These are phyloP conservation scores for Sorex maritimensis DNA, from an alignment of 2,797 vertebrate species.

Conservation along the genomic window DNA sequence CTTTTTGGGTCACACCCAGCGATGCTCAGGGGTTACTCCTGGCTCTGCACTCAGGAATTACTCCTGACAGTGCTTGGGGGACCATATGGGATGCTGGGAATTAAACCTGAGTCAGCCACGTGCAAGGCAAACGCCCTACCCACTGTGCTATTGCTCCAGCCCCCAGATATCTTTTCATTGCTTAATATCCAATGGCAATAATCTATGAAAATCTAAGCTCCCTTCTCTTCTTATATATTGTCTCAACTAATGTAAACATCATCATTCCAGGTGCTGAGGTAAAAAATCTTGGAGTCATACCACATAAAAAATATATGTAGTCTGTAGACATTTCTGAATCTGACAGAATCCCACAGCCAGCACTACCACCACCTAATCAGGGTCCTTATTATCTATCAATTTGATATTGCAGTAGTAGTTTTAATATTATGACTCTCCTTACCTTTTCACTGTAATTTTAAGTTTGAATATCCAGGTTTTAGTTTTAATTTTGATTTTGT, in stretches of 20 bases:
- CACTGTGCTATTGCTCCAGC: too few relatives aligned
- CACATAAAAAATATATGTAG: not conserved
- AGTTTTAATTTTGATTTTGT: too few relatives aligned
- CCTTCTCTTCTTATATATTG: not conserved
- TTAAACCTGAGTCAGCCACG: too few relatives aligned
- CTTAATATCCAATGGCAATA: not conserved
- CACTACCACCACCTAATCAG: not conserved
- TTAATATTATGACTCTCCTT: not conserved
- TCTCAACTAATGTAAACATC: not conserved
- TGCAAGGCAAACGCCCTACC: too few relatives aligned
- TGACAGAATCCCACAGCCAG: not conserved
- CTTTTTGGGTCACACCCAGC: too few relatives aligned
- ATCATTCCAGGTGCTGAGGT: not conserved
- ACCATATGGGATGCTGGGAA: too few relatives aligned
- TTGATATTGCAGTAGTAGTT: too few relatives aligned
- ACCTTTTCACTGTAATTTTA: not conserved
- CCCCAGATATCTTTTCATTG: not conserved
- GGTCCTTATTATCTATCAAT: not conserved
- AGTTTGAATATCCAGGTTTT: not conserved
- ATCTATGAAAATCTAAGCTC: constrained; percentile 34
- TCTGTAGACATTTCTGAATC: not conserved
- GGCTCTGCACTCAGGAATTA: too few relatives aligned
- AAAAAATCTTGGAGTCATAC: not conserved
- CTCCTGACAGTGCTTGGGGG: too few relatives aligned
- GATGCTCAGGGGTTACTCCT: too few relatives aligned